These are phyloP conservation scores for Bambusicola thoracicus DNA, from an alignment of 2,113 vertebrate species.

Conservation along the genomic window DNA sequence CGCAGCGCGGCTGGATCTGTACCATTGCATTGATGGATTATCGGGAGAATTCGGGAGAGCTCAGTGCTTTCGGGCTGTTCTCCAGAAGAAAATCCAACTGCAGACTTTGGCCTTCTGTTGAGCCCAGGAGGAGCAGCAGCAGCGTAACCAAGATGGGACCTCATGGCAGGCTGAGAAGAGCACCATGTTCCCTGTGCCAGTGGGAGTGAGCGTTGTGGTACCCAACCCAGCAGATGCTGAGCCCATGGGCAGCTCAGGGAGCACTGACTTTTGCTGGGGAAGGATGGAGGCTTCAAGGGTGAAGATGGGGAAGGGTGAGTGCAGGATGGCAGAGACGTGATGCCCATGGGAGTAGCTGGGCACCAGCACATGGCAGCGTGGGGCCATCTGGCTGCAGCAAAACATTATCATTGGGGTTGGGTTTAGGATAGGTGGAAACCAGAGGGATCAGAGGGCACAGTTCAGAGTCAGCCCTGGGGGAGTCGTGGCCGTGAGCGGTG, in stretches of 20 bases:
- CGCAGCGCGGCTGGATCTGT: accelerated
- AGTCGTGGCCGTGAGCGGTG: neutral
- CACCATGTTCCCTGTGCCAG: neutral
- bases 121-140: neutral
- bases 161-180: neutral
- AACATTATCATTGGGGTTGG: neutral
- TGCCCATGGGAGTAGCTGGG: neutral
- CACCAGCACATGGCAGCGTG: no score
- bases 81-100: neutral
- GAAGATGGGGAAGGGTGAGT: neutral
- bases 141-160: neutral
- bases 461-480: accelerated
- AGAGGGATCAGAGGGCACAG: neutral
- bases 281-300: neutral
- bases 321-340: neutral
- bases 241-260: neutral
- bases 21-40: neutral
- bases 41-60: neutral
- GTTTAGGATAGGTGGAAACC: neutral
- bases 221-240: neutral
- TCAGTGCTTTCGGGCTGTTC: neutral
- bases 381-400: neutral
- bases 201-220: neutral
- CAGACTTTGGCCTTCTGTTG: neutral
- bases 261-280: neutral